Conservation (phyloP, 2,888 invertebrate genomes). For the Criorhina ranunculi region DNA sequence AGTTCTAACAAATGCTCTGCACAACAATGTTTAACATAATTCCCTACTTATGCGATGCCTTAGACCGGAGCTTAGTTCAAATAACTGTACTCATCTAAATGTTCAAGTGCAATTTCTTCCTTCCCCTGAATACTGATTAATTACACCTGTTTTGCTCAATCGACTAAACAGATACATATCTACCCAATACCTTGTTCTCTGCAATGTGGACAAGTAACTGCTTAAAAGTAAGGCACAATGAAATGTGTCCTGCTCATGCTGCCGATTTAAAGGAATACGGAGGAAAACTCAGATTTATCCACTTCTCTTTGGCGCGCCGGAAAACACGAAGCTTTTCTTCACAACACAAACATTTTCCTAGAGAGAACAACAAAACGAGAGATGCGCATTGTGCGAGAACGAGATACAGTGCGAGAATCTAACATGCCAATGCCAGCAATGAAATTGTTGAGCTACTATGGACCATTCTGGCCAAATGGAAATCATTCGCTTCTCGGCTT, state of each 20-base stretch:
- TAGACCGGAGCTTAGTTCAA: too few species aligned
- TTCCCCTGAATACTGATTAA: conserved; percentile 12
- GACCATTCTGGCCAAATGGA: conserved; percentile 41
- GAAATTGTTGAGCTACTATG: conserved; percentile 67
- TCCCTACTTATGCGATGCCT: too few species aligned
- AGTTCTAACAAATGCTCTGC: too few species aligned
- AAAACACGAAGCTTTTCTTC: conserved; percentile 57
- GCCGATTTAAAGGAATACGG: conserved; percentile 36
- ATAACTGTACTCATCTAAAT: not conserved
- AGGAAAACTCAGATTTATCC: conserved; percentile 35
- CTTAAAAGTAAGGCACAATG: conserved; percentile 1
- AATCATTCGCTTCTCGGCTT: conserved; percentile 64
- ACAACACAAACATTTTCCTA: conserved; percentile 34
- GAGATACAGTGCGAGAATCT: conserved; percentile 18
- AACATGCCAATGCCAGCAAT: conserved; percentile 48
- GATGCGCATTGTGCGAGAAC: conserved; percentile 53
- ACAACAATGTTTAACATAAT: too few species aligned
- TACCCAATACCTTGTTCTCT: not conserved
- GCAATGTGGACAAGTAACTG: conserved; percentile 55
- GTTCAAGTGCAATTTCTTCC: not conserved
- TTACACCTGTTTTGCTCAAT: conserved; percentile 4
- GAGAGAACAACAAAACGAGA: conserved; percentile 59
- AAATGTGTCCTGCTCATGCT: conserved; percentile 21
- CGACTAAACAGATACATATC: not conserved
- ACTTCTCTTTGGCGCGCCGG: conserved; percentile 47